Conservation (phyloP, 2,888 invertebrate species). For the Sthenelais limicola region DNA sequence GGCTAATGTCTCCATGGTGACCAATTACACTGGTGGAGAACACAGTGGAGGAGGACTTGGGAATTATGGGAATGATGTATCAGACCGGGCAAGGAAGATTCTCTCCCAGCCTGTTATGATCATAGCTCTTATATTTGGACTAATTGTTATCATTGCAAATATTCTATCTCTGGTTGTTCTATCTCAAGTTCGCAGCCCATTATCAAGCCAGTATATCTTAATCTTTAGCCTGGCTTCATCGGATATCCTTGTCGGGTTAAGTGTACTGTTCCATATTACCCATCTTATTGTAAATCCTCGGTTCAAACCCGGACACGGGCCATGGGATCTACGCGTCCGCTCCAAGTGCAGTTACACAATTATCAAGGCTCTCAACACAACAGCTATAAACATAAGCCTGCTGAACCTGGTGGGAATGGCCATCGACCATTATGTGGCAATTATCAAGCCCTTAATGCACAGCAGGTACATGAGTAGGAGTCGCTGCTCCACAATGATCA, state of each 20-base stretch:
- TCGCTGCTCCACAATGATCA: conserved; percentile 43
- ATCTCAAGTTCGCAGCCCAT: conserved; percentile 52
- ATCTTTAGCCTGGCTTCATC: conserved; percentile 60
- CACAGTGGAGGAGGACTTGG: too few species aligned
- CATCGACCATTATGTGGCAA: conserved; percentile 53
- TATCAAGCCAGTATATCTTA: conserved; percentile 60
- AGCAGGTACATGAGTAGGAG: conserved; percentile 41
- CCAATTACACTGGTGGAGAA: too few species aligned
- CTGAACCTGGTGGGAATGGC: conserved; percentile 54
- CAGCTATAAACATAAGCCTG: conserved; percentile 57
- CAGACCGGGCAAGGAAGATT: conserved; percentile 15
- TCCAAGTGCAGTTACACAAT: conserved; percentile 57
- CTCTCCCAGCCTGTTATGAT: conserved; percentile 36
- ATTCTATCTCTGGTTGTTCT: conserved; percentile 59
- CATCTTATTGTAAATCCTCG: conserved; percentile 56
- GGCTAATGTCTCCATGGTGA: too few species aligned
- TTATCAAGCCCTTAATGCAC: conserved; percentile 51
- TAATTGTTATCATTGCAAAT: conserved; percentile 56
- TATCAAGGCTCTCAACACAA: conserved; percentile 58
- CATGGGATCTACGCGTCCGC: conserved; percentile 48
- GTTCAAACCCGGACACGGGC: conserved; percentile 37
- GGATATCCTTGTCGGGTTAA: conserved; percentile 60
- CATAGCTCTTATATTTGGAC: conserved; percentile 44
- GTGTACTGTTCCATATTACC: conserved; percentile 56
- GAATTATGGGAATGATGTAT: too few species aligned